A percentile compares a stretch with the other conserved stretches of the same genome.
Evolutionary conservation across 2,113 vertebrate genomes (phyloP).

Genomic region (Corynorhinus townsendii): DNA sequence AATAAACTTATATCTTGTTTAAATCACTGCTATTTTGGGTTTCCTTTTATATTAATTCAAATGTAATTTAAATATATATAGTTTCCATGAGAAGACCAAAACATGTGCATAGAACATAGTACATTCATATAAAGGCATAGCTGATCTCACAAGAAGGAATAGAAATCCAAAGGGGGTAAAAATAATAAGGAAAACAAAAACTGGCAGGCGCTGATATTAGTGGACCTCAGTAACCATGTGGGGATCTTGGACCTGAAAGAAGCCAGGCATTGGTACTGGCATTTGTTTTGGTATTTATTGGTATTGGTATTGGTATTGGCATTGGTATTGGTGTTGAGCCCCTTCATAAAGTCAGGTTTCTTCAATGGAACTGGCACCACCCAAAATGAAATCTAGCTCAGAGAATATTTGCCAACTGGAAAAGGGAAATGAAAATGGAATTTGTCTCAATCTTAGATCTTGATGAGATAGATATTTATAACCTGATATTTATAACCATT

Average conservation of each 20-base stretch:
- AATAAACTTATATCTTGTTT: background rate
- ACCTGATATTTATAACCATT: background rate
- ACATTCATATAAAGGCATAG: background rate
- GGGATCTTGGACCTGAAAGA: background rate
- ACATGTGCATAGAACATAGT: background rate
- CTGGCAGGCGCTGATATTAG: background rate
- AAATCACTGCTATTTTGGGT: background rate
- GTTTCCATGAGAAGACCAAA: background rate
- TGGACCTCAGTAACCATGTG: background rate
- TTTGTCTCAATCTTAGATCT: background rate
- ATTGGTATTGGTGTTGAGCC: background rate
- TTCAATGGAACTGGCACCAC: background rate
- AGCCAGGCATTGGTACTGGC: background rate
- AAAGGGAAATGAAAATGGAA: background rate
- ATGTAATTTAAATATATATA: background rate
- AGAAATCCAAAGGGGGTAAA: background rate
- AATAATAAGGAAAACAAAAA: background rate
- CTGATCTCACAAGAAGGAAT: background rate
- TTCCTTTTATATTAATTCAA: background rate
- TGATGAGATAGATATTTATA: background rate
- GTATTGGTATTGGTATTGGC: background rate
- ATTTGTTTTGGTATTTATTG: too few species aligned
- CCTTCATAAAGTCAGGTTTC: background rate
- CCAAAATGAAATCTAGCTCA: background rate
- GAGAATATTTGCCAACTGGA: background rate